Base-by-base conservation (phyloP, 2,888 invertebrate species). In the Scotopteryx bipunctaria region DNA sequence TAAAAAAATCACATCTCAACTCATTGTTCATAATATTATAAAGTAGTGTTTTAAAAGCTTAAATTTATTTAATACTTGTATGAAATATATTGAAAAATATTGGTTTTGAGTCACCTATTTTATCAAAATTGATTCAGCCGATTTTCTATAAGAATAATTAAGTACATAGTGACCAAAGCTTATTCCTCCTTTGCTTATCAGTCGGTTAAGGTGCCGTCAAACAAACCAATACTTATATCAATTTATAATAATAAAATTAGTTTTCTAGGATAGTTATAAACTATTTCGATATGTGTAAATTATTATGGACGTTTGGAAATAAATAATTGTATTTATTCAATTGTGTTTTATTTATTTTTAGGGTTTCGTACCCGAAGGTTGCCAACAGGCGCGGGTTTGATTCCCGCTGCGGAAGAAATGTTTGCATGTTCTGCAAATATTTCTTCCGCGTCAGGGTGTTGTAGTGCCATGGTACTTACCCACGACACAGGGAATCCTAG, bases 241-340 rank as follows among this genome's bases (percentile, higher is more conserved):
- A 45, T 23, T 8, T 32, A 16, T 46, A 47, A 23, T 41, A 23
- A 9, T 32, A 27, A 35, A 43, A 37, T 54, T 44, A 59, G 57
- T 80, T 78, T 78, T 73, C 67, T 69, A 75, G 71, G 55, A 69
- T 71, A 80, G 71, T 73, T 77, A 71, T 63, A 71, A 75, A 76
- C 67, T 72, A 65, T 64, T 53, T 59, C 35, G 53, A 23, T 50
- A 25, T 46, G 33, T 55, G 52, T 59, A 48, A 54, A 57, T 54
- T 54, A 57, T 37, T n/a, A 54, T 37, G 44, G 23, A 45, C 33
- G 29, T 41, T 51, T 51, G 42, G 40, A 43, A 57, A 57, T 54
- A 57, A 57, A 44, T 46, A 47, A 46, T 36, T 36, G 29, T 50
- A 37, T 49, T 42, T 36, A 43, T 25, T 42, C 17, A 15, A 2